Percentiles rank a stretch among this genome's conserved stretches.
Evolutionary conservation across 2,797 vertebrate species (phyloP).

Genomic region (Protosalanx chinensis): DNA sequence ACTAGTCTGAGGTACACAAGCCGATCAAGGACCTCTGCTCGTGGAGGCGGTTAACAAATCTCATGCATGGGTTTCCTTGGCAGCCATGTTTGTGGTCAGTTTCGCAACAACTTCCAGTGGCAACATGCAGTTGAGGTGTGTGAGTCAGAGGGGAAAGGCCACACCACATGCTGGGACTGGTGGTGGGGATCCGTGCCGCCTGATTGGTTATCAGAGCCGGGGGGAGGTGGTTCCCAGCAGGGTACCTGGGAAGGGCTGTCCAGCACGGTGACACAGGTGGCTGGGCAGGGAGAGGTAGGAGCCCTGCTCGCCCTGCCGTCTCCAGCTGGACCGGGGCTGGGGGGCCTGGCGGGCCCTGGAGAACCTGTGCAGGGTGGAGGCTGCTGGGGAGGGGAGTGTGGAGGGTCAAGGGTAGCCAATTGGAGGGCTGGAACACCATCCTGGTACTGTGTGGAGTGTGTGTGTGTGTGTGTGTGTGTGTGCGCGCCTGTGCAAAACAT

Average conservation of each 20-base stretch:
- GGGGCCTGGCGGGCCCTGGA: constrained; percentile 54
- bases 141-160: no score
- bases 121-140: background rate
- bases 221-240: constrained; percentile 6
- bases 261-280: constrained; percentile 53
- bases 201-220: background rate
- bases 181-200: background rate
- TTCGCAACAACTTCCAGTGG: no score
- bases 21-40: background rate
- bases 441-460: background rate
- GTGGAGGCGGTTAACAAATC: background rate
- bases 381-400: constrained; percentile 61
- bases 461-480: no score
- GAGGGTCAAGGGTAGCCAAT: constrained; percentile 9
- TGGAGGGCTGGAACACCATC: background rate
- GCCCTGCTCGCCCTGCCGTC: constrained; percentile 57
- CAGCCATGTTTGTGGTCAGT: background rate
- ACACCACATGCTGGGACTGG: background rate
- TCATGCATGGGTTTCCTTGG: background rate
- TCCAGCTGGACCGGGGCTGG: constrained; percentile 63
- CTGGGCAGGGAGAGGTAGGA: constrained; percentile 66
- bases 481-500: background rate
- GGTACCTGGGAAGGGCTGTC: constrained; percentile 63
- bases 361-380: constrained; percentile 63
- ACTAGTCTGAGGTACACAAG: background rate